These are phyloP conservation scores for Megaceryle alcyon DNA, from an alignment of 2,797 vertebrate genomes.

Conservation along the genomic window DNA sequence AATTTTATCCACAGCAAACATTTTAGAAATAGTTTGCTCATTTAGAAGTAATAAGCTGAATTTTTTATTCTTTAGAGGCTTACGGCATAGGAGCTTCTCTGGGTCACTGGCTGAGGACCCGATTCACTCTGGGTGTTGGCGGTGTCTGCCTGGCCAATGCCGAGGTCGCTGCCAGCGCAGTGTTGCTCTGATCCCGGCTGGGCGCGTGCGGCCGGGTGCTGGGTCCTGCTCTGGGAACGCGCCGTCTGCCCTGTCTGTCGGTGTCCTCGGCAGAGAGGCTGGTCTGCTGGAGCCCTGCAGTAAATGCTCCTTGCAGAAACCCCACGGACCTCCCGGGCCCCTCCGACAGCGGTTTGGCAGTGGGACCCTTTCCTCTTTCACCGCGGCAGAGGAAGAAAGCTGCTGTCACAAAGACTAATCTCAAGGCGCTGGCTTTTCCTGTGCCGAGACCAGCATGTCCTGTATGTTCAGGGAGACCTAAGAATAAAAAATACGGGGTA, in stretches of 20 bases:
- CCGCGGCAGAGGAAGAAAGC: slow-evolving; percentile 39
- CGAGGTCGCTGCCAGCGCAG: rapidly evolving
- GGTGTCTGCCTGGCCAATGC: neutral
- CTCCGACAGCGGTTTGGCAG: neutral
- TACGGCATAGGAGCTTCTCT: neutral
- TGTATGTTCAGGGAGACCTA: slow-evolving; percentile 19
- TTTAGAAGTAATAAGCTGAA: neutral
- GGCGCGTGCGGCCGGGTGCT: neutral
- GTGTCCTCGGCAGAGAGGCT: neutral
- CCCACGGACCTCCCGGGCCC: neutral
- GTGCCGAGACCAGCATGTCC: slow-evolving; percentile 50
- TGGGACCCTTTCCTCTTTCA: slow-evolving; percentile 50
- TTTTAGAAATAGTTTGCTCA: neutral
- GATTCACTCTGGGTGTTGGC: neutral
- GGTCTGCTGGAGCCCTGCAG: neutral
- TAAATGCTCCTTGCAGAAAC: neutral
- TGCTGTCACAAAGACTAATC: slow-evolving; percentile 63
- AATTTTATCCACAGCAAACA: neutral
- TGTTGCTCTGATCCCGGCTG: rapidly evolving
- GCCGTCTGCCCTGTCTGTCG: neutral
- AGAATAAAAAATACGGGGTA: slow-evolving; percentile 8
- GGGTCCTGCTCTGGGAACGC: neutral
- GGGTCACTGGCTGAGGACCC: rapidly evolving
- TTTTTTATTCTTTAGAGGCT: neutral
- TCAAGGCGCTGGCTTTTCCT: slow-evolving; percentile 58